Evolutionary conservation across 1,140 invertebrate genomes (phyloP), one percentile per base, ranked within the genome.

Genomic region (Odontomachus brunneus): DNA sequence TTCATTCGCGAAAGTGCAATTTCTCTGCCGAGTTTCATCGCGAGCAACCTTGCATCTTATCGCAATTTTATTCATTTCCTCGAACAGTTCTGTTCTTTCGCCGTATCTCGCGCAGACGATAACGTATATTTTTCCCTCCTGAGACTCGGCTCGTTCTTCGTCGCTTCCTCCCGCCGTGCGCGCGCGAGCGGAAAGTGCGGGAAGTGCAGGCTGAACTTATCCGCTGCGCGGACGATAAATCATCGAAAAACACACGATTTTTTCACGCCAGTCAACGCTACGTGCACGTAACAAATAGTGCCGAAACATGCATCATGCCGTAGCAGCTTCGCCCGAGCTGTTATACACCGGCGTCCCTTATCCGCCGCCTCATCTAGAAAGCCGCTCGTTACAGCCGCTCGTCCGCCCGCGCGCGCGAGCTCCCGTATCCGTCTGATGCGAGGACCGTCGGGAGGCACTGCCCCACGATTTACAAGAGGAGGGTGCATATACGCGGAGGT

Each of bases 221-320:
- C 88, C 60, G 74, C 57, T 26, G 82, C 33, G 33, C 24, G 14
- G 53, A 87, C 65, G 66, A 88, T 88, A 88, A 88, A 87, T 88
- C 83, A 84, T 85, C 73, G 73, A 22, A 26, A 60, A 65, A 78
- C 65, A 67, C 51, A 83, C 49, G 49, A 51, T 78, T 86, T 82
- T 49, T 76, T 67, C 72, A 83, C 84, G 81, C 78, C 48, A 82
- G 19, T 72, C 84, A 49, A 67, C 66, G 22, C 33, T 48, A 26
- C 17, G 63, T 53, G 85, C 60, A 66, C 65, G 55, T 81, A 88
- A 84, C 84, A 82, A 88, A 87, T 84, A 87, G 82, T 72, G 66
- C 14, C 60, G 72, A 60, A 53, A 60, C 85, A 84, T 84, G 83
- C 85, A 82, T 84, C 76, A 38, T 53, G 74, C 60, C 60, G 72